phyloP scores from a whole-genome alignment of 2,797 vertebrate genomes.

The Cichlasoma orientale region DNA sequence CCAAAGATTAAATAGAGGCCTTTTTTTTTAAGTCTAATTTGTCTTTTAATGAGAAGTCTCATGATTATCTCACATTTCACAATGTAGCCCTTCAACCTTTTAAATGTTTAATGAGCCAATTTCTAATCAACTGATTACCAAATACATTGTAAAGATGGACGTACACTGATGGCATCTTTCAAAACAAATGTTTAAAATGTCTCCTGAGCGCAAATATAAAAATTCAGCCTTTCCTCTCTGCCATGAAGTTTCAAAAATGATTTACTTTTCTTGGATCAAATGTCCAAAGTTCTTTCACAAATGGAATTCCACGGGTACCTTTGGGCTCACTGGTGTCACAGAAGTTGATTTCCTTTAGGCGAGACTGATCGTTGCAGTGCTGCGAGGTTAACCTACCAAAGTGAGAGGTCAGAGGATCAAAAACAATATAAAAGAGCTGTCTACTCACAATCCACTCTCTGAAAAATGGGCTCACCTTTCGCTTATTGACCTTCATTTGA shows the following conservation, averaged over 20 bases:
- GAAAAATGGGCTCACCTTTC: background rate
- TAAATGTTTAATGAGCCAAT: background rate
- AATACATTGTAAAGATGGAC: background rate
- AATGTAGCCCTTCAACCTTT: background rate
- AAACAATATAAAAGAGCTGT: background rate
- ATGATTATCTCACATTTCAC: conserved; percentile 19
- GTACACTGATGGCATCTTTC: background rate
- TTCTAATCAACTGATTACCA: background rate
- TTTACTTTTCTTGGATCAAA: background rate
- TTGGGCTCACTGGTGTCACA: background rate
- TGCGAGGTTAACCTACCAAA: background rate
- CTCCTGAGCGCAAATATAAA: background rate
- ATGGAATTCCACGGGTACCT: background rate
- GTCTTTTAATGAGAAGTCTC: conserved; percentile 14
- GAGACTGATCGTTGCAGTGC: background rate
- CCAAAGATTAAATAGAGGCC: conserved; percentile 42
- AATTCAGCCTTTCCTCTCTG: background rate
- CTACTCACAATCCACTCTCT: background rate
- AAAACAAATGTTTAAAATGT: background rate
- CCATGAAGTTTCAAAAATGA: background rate
- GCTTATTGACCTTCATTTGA: background rate
- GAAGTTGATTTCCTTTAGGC: background rate
- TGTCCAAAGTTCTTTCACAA: background rate
- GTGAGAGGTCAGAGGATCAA: background rate
- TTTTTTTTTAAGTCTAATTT: conserved; percentile 8